Evolutionary conservation across 2,888 invertebrate genomes (phyloP).

Genomic region (Mycalesis mineus): DNA sequence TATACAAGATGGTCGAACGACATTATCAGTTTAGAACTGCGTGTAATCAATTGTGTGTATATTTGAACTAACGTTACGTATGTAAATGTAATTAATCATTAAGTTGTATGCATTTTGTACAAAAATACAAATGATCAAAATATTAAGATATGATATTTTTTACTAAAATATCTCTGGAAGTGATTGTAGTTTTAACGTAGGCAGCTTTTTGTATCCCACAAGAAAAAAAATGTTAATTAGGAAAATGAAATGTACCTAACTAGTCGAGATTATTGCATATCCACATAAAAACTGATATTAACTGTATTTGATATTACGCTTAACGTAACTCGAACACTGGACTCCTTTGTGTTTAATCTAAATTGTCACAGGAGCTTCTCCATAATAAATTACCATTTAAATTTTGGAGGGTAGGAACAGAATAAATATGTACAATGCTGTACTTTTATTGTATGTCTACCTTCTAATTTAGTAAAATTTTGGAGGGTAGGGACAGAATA

Average conservation of each 20-base stretch:
- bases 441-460: no score
- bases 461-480: no score
- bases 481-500: no score
- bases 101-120: slow-evolving; percentile 65
- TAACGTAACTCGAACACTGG: slow-evolving; percentile 33
- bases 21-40: slow-evolving; percentile 20
- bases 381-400: neutral
- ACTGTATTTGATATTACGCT: slow-evolving; percentile 54
- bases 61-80: slow-evolving; percentile 40
- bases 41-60: slow-evolving; percentile 45
- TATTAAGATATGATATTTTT: slow-evolving; percentile 55
- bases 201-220: slow-evolving; percentile 66
- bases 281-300: slow-evolving; percentile 46
- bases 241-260: slow-evolving; percentile 47
- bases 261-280: slow-evolving; percentile 64
- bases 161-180: slow-evolving; percentile 48
- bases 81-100: slow-evolving; percentile 45
- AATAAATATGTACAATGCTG: no score
- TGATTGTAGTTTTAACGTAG: slow-evolving; percentile 42
- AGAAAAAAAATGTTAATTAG: slow-evolving; percentile 49
- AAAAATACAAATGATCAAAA: slow-evolving; percentile 44
- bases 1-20: slow-evolving; percentile 31
- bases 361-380: slow-evolving; percentile 4
- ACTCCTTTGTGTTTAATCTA: slow-evolving; percentile 3
- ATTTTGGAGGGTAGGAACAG: no score